Conservation (phyloP, 2,888 invertebrate genomes). For the Oscheius myriophilus region DNA sequence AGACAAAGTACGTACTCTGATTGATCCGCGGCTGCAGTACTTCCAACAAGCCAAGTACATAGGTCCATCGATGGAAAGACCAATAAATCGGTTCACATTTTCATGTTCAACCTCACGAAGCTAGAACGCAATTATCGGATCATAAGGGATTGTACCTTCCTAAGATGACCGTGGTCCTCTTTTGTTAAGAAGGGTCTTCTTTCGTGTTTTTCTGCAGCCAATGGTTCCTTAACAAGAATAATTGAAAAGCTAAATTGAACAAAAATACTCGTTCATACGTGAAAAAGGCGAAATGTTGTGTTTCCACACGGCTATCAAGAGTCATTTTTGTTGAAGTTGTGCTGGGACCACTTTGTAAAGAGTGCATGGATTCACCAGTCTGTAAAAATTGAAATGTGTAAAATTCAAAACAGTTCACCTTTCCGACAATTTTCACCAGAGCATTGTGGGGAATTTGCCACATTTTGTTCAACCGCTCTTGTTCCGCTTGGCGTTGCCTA, state of each 20-base stretch:
- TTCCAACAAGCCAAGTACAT: slow-evolving; percentile 62
- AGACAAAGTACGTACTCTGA: slow-evolving; percentile 28
- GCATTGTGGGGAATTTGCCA: slow-evolving; percentile 44
- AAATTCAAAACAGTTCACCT: too few species aligned
- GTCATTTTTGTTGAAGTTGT: slow-evolving; percentile 48
- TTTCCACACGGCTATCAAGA: slow-evolving; percentile 42
- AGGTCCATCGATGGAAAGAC: slow-evolving; percentile 61
- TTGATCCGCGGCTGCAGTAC: slow-evolving; percentile 57
- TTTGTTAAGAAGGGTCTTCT: slow-evolving; percentile 35
- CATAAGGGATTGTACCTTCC: slow-evolving; percentile 31
- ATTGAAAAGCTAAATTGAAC: neutral
- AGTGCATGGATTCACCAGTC: slow-evolving; percentile 42
- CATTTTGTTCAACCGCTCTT: slow-evolving; percentile 39
- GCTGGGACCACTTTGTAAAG: slow-evolving; percentile 46
- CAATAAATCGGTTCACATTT: slow-evolving; percentile 65
- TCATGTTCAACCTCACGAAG: slow-evolving; percentile 65
- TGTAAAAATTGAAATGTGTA: too few species aligned
- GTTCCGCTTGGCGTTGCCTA: slow-evolving; percentile 40
- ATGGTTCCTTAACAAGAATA: slow-evolving; percentile 29
- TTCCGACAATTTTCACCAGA: slow-evolving; percentile 26
- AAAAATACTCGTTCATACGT: slow-evolving; percentile 17
- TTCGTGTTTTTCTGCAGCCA: slow-evolving; percentile 41
- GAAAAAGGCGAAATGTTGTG: slow-evolving; percentile 38
- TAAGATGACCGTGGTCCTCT: slow-evolving; percentile 35
- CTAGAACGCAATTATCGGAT: slow-evolving; percentile 27